Base-by-base conservation (phyloP, 2,113 vertebrate species). In the Solenodon paradoxus region DNA sequence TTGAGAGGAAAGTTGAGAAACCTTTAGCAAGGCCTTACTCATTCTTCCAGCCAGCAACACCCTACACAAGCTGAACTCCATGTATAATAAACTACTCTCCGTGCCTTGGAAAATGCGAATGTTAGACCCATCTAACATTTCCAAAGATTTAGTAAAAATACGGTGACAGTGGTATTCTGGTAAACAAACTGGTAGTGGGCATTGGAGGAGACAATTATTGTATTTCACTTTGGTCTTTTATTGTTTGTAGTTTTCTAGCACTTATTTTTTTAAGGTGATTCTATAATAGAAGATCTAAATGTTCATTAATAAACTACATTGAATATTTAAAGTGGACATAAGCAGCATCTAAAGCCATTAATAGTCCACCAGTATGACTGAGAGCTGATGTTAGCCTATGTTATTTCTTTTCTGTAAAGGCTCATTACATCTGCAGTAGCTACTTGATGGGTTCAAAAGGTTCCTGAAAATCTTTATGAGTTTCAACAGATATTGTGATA, bases 341-440 rank as follows among this genome's bases (percentile, higher is more conserved):
- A 92, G 53, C 28, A 96, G 89, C 96, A 96, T 97, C 95, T 81
- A 97, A 97, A 94, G 74, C 45, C 97, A 91, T 94, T 96, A 97
- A 92, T 66, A 78, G 61, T 40, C 88, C 97, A 95, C 86, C 90
- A 96, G 57, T 47, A 38, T 90, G 92, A 51, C 49, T 94, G 97
- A 93, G 69, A 82, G 97, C 97, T 83, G 96, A 91, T 59, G 64
- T 28, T 92, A 20, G 74, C 88, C 83, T 74, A 83, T 38, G 15
- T 32, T 40, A 61, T 16, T 95, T 10, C 15, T 86, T 88, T 68
- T 77, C 28, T 69, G 93, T 10, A 94, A 51, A 91, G 20, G 74
- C 47, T 22, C 49, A 15, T 40, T 91, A 32, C 28, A 45, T 94
- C 89, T 35, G 86, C 47, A 85, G 2, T 30, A 89, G 20, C 22